Percentiles rank a stretch among this genome's conserved stretches.
Conservation (phyloP, 2,113 vertebrate species). For the Campylomormyrus tamandua region DNA sequence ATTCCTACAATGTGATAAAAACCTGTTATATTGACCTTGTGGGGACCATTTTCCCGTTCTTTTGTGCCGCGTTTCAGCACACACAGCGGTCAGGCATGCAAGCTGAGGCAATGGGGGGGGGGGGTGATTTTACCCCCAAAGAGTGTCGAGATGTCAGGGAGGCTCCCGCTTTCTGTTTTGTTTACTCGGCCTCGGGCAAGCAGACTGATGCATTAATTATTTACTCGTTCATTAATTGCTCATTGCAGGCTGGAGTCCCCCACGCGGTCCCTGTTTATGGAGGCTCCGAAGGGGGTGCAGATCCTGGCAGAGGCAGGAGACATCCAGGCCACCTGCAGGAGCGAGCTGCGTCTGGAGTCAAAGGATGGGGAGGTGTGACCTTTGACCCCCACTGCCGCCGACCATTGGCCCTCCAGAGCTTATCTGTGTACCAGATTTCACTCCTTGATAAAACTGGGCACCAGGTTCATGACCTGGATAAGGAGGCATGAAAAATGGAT, state of each 20-base stretch:
- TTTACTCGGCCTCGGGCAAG: background rate
- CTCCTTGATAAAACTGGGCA: background rate
- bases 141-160: background rate
- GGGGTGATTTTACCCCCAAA: background rate
- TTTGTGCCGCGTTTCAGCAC: no score
- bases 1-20: background rate
- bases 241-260: slow-evolving; percentile 85
- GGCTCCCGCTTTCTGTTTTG: background rate
- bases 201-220: slow-evolving; percentile 3
- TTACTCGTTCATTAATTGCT: background rate
- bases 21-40: no score
- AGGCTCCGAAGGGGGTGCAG: slow-evolving; percentile 91
- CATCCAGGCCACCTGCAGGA: slow-evolving; percentile 88
- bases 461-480: background rate
- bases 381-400: background rate
- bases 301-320: slow-evolving; percentile 93
- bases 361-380: slow-evolving; percentile 88
- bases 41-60: no score
- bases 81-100: background rate
- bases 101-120: background rate
- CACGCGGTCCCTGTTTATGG: slow-evolving; percentile 86
- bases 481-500: background rate
- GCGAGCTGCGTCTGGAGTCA: slow-evolving; percentile 90
- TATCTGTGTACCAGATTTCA: background rate
- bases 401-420: background rate